Base-by-base conservation (phyloP, 2,113 vertebrate species). In the Procavia capensis region DNA sequence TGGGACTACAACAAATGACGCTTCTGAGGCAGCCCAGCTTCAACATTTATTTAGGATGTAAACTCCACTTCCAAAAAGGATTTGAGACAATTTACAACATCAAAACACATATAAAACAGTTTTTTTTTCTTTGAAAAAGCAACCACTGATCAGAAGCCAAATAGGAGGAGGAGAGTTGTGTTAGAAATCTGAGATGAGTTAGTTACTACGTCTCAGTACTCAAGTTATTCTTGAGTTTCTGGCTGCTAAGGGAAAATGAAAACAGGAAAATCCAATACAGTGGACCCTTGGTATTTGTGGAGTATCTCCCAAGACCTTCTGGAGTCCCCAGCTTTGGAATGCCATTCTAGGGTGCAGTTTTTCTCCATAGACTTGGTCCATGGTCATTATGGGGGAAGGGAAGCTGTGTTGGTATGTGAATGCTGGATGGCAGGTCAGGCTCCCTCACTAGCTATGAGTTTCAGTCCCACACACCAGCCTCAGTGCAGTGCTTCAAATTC, bases 21-120 rank as follows among this genome's bases (percentile, higher is more conserved):
- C 89, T 91, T 97, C 97, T 81, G 96, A 95, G 92, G 95, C 91
- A 95, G 39, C n/a, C 80, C 9, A 41, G 34, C 36, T 97, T 95
- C 50, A 95, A 39, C 70, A 76, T 88, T 94, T 90, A 89, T 88
- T 84, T 93, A 94, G 59, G 85, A 84, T 95, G 74, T 94, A 88
- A 70, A 59, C 54, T 81, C 57, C 88, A 66, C 64, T 47, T 86
- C 82, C n/a, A 85, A 75, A 95, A 95, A 78, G 9, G 41, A 92
- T 90, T 81, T 41, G 41, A 81, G 85, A 86, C 50, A 89, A 75
- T 47, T 86, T 87, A 85, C 24, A 88, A 45, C 59, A 90, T 59
- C 70, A 79, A 83, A 85, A 86, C 41, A 90, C 47, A 79, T 41
- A 84, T 43, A 94, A 90, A 70, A 80, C 31, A 95, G 88, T 45